Conservation (phyloP, 2,797 vertebrate species). For the Simalia tracyae region DNA sequence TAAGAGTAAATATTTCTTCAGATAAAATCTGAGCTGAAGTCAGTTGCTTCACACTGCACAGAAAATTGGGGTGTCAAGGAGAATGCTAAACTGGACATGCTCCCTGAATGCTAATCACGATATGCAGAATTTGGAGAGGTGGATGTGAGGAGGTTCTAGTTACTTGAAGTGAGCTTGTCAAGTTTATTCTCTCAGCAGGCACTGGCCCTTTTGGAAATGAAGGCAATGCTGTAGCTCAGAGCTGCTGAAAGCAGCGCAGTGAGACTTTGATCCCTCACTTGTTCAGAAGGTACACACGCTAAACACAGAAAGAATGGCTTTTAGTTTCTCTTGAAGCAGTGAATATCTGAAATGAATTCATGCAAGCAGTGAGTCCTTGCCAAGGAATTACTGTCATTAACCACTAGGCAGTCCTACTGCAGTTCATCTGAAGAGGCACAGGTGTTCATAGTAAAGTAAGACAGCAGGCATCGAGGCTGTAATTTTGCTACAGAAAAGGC, state of each 20-base stretch:
- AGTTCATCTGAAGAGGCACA: conserved; percentile 16
- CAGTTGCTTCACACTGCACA: neutral
- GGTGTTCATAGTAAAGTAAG: conserved; percentile 34
- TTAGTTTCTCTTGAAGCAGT: fast-evolving
- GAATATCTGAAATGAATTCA: neutral
- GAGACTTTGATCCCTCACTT: neutral
- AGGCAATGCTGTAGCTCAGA: neutral
- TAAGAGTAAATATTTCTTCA: neutral
- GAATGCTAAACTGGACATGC: neutral
- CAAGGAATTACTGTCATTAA: neutral
- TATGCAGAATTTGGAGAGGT: neutral
- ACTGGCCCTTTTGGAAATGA: neutral
- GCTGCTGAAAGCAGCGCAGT: neutral
- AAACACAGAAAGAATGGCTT: neutral
- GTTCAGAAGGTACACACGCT: neutral
- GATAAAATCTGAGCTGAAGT: neutral
- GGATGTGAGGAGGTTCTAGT: neutral
- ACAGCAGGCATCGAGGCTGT: conserved; percentile 27
- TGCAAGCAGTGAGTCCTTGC: neutral
- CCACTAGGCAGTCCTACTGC: conserved; percentile 32
- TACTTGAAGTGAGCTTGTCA: neutral
- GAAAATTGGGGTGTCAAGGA: neutral
- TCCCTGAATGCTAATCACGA: neutral
- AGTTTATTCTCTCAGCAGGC: neutral
- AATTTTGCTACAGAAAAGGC: conserved; percentile 10